Percentiles rank a stretch among this genome's conserved stretches.
phyloP scores from a whole-genome alignment of 2,888 invertebrate genomes.

The Schrankia costaestrigalis region DNA sequence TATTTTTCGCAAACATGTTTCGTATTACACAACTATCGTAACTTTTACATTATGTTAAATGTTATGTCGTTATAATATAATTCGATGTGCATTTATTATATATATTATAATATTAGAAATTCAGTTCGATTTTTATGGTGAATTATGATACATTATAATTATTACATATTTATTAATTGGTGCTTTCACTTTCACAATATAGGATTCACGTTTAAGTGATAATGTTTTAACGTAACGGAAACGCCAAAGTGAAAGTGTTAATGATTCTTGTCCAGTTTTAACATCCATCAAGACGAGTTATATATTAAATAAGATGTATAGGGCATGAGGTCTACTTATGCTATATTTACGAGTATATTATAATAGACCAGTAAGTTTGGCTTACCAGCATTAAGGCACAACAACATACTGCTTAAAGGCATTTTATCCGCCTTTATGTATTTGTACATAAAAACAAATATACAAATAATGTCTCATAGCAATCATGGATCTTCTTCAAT shows the following conservation, averaged over 20 bases:
- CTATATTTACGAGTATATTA: no score
- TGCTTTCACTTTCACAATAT: slow-evolving; percentile 60
- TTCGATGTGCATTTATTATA: slow-evolving; percentile 19
- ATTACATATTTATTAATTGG: slow-evolving; percentile 33
- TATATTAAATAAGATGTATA: slow-evolving; percentile 27
- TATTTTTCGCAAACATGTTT: slow-evolving; percentile 9
- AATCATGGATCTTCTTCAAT: no score
- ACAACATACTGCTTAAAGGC: no score
- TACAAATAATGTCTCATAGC: no score
- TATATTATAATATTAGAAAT: slow-evolving; percentile 27
- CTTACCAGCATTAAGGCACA: no score
- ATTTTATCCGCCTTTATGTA: no score
- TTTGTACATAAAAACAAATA: no score
- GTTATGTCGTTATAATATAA: slow-evolving; percentile 17
- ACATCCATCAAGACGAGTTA: slow-evolving; percentile 57
- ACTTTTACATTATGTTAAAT: slow-evolving; percentile 18
- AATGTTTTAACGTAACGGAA: slow-evolving; percentile 63
- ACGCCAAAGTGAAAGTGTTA: slow-evolving; percentile 66
- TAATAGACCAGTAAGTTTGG: no score
- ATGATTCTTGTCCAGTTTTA: slow-evolving; percentile 66
- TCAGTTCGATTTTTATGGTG: slow-evolving; percentile 9
- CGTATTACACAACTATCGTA: slow-evolving; percentile 21
- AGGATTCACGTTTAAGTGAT: slow-evolving; percentile 57
- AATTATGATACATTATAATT: slow-evolving; percentile 19
- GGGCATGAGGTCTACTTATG: slow-evolving; percentile 15